Conservation (phyloP, 53 echinoderm and acorn worm genomes). For the Echinometra lucunter region DNA sequence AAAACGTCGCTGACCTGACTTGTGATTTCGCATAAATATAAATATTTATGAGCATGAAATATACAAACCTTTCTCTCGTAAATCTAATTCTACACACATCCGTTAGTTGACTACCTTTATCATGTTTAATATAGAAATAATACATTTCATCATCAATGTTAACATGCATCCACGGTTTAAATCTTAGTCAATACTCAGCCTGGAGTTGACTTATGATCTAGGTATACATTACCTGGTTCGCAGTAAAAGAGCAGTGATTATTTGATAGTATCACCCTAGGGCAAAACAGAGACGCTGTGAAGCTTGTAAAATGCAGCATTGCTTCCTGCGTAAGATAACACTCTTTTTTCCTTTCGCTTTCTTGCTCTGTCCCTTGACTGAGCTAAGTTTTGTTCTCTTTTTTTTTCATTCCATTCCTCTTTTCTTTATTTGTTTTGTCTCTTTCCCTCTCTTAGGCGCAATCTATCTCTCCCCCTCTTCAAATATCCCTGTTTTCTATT, state of each 20-base stretch:
- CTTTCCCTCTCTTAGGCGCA: background rate
- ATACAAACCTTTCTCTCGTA: too few species aligned
- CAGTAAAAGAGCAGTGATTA: constrained; percentile 24
- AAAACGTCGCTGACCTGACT: too few species aligned
- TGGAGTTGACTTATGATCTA: background rate
- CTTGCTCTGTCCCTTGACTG: background rate
- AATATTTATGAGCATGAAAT: too few species aligned
- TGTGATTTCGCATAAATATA: too few species aligned
- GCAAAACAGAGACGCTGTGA: too few species aligned
- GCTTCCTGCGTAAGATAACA: background rate
- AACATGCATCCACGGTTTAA: background rate
- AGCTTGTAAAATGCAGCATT: constrained; percentile 1
- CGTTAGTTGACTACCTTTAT: too few species aligned
- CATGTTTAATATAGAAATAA: too few species aligned
- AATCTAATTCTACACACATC: too few species aligned
- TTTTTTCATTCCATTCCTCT: too few species aligned
- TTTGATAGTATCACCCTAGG: constrained; percentile 33
- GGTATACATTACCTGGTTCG: background rate
- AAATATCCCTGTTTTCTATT: background rate
- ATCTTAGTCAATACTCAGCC: background rate
- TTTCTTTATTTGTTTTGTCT: background rate
- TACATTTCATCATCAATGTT: too few species aligned
- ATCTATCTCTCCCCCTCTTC: background rate
- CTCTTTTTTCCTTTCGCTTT: background rate
- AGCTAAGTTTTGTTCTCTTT: background rate